Evolutionary conservation across 2,888 invertebrate genomes (phyloP), one percentile per base, ranked within the genome.

Genomic region (Eulithis testata): DNA sequence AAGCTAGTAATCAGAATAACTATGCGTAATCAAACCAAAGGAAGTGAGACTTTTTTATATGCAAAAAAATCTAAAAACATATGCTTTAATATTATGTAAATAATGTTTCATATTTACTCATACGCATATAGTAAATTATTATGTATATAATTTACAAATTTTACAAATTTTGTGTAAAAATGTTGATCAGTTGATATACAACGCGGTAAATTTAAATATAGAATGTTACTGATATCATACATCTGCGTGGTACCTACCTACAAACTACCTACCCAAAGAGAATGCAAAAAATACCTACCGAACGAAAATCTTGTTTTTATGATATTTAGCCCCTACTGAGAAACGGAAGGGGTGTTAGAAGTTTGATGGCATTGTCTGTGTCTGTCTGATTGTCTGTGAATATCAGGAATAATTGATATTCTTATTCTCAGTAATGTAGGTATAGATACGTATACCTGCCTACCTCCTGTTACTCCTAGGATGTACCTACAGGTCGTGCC

Each of bases 171-270:
- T 0, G 11, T 11, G 36, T 21, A 60, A 66, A 27, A 31, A 8
- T 21, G 56, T 47, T 40, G 4, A 12, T 43, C 59, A 54, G 0
- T 49, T n/a, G 60, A 43, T 59, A 66, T 43, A 57, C 31, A 65
- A 50, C 63, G 82, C 82, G 82, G 81, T 49, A 79, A 77, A 80
- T 80, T 81, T 69, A 73, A 82, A 81, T 70, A 63, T 11, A 8
- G 65, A 61, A 61, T 37, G 21, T 52, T 59, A 64, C 62, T 63
- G 65, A 69, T 66, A 67, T 58, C 53, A 11, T 40, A 21, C 9
- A 49, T 1, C 9, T 21, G 21, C 21, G 21, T 21, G 21, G 21
- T 21, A 21, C 21, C 21, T 21, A 21, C 21, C 21, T 21, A 21
- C 21, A 21, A 21, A 2, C 21, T 21, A 21, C 21, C 21, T 21